These are phyloP conservation scores for Lophotis ruficrista DNA, from an alignment of 2,113 vertebrate species.

Conservation along the genomic window DNA sequence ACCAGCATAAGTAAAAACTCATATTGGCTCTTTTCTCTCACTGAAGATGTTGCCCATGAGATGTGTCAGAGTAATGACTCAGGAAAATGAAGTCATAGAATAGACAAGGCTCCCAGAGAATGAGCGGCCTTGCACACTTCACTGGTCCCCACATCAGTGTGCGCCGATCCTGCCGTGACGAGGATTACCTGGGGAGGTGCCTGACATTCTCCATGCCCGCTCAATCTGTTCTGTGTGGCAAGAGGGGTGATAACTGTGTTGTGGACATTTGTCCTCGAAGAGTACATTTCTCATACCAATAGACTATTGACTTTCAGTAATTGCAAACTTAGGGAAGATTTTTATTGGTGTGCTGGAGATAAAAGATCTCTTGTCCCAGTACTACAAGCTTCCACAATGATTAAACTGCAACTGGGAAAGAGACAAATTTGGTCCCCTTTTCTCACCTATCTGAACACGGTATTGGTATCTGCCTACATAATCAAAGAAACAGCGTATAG, in stretches of 20 bases:
- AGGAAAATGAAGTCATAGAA: constrained; percentile 55
- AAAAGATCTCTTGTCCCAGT: constrained; percentile 40
- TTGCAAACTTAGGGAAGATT: constrained; percentile 55
- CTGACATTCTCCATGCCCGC: constrained; percentile 17
- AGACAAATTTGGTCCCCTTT: neutral
- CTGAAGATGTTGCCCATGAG: constrained; percentile 62
- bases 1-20: constrained; percentile 25
- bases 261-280: constrained; percentile 34
- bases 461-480: neutral
- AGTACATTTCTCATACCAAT: constrained; percentile 55
- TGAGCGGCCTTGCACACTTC: constrained; percentile 54
- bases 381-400: neutral
- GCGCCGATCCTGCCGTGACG: neutral
- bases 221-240: constrained; percentile 55
- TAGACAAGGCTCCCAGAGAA: constrained; percentile 34
- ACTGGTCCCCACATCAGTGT: constrained; percentile 17
- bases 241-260: constrained; percentile 42
- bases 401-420: neutral
- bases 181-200: constrained; percentile 50
- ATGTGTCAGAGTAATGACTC: constrained; percentile 60
- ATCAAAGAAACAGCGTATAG: neutral
- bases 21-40: constrained; percentile 56
- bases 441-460: neutral
- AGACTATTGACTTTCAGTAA: constrained; percentile 63
- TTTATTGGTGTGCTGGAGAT: constrained; percentile 37